Evolutionary conservation across 92 coral and sea anemone species (phyloP).

Genomic region (Micromussa lordhowensis): DNA sequence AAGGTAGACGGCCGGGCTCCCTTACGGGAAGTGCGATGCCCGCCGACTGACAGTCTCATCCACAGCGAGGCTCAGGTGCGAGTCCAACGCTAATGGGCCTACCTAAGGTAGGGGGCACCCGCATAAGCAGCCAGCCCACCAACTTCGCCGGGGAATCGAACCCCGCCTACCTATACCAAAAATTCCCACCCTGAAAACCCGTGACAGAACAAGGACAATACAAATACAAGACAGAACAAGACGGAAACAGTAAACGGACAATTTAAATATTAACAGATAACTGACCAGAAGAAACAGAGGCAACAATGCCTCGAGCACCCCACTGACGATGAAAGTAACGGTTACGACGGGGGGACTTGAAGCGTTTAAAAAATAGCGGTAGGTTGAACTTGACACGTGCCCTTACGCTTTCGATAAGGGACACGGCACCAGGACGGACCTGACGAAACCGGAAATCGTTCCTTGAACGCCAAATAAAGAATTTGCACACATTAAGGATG

Average conservation of each 20-base stretch:
- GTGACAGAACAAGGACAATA: no score
- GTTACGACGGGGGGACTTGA: constrained; percentile 1
- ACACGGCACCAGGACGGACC: constrained; percentile 11
- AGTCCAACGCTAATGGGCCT: constrained; percentile 58
- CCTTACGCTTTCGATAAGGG: background rate
- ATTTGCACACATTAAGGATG: background rate
- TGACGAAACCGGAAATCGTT: constrained; percentile 41
- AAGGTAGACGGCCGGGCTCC: no score
- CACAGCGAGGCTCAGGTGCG: constrained; percentile 1
- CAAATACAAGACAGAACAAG: background rate
- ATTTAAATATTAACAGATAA: background rate
- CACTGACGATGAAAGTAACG: constrained; percentile 29
- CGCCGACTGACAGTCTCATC: no score
- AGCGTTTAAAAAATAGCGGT: background rate
- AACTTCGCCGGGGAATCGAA: background rate
- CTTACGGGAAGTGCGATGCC: no score
- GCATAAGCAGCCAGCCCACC: background rate
- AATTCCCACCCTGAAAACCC: background rate
- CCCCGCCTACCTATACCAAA: background rate
- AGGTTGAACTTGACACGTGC: constrained; percentile 13
- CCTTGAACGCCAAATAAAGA: constrained; percentile 24
- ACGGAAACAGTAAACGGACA: background rate
- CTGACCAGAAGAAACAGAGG: background rate
- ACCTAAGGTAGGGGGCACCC: background rate
- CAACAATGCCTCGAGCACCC: constrained; percentile 29